Evolutionary conservation across 2,797 vertebrate species (phyloP).

Genomic region (Muraenolepis orangiensis): DNA sequence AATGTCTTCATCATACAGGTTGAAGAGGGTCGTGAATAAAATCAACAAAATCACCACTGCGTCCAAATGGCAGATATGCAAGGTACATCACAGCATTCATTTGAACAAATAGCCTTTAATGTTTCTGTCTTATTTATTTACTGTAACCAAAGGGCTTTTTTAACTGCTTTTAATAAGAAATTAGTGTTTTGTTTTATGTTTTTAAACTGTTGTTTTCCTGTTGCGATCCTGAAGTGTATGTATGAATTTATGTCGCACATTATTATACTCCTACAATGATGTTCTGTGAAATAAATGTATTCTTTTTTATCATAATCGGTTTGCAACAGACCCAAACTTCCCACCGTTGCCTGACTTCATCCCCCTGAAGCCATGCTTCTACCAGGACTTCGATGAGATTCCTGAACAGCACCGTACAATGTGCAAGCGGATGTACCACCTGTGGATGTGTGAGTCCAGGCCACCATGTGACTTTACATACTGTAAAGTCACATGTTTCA

Average conservation of each 20-base stretch:
- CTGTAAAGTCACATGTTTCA: too few species aligned
- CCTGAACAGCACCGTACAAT: slow-evolving; percentile 90
- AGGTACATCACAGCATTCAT: neutral
- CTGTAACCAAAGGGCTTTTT: too few species aligned
- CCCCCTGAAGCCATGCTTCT: slow-evolving; percentile 95
- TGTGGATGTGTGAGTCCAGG: slow-evolving; percentile 92
- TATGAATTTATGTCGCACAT: too few species aligned
- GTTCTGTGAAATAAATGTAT: too few species aligned
- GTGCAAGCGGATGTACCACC: slow-evolving; percentile 94
- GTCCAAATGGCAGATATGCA: slow-evolving; percentile 61
- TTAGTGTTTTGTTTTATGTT: too few species aligned
- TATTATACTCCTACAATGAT: too few species aligned
- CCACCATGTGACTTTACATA: neutral
- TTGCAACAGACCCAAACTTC: slow-evolving; percentile 85
- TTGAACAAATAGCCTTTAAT: neutral
- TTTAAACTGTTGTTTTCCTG: too few species aligned
- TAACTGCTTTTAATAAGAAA: too few species aligned
- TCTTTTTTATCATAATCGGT: too few species aligned
- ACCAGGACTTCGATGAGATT: slow-evolving; percentile 97
- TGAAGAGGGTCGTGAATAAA: slow-evolving; percentile 21
- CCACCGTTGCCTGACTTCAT: slow-evolving; percentile 92
- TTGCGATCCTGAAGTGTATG: too few species aligned
- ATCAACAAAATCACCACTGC: slow-evolving; percentile 6
- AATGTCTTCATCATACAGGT: slow-evolving; percentile 25
- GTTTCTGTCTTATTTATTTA: neutral